Percentiles rank a stretch among this genome's conserved stretches.
These are phyloP conservation scores for Hypotaenidia okinawae DNA, from an alignment of 2,797 vertebrate species.

Conservation along the genomic window DNA sequence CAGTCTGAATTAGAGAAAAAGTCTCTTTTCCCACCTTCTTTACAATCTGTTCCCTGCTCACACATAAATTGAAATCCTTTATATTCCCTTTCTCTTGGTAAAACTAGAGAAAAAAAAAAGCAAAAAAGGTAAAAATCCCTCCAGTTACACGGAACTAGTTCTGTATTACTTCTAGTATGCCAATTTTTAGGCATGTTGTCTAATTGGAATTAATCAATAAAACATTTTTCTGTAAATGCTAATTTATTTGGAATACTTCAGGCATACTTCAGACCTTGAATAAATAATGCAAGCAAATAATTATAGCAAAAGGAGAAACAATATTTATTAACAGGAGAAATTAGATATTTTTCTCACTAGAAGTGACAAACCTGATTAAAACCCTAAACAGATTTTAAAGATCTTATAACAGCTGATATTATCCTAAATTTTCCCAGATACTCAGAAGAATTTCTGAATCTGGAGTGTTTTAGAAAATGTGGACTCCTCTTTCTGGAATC, in stretches of 20 bases:
- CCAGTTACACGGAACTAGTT: background rate
- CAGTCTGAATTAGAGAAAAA: background rate
- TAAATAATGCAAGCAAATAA: background rate
- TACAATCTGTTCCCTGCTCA: background rate
- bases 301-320: background rate
- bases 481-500: background rate
- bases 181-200: background rate
- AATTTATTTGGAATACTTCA: background rate
- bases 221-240: background rate
- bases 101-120: background rate
- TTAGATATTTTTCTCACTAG: background rate
- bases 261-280: background rate
- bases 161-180: background rate
- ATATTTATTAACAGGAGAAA: background rate
- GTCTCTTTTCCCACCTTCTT: background rate
- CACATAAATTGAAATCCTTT: background rate
- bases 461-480: background rate
- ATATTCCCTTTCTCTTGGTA: background rate
- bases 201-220: background rate
- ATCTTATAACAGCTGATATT: background rate
- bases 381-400: background rate
- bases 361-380: background rate
- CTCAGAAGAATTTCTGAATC: background rate
- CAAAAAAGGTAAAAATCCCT: background rate
- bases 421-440: background rate